phyloP scores from a whole-genome alignment of 2,797 vertebrate species.

The Gymnothorax reevesii region DNA sequence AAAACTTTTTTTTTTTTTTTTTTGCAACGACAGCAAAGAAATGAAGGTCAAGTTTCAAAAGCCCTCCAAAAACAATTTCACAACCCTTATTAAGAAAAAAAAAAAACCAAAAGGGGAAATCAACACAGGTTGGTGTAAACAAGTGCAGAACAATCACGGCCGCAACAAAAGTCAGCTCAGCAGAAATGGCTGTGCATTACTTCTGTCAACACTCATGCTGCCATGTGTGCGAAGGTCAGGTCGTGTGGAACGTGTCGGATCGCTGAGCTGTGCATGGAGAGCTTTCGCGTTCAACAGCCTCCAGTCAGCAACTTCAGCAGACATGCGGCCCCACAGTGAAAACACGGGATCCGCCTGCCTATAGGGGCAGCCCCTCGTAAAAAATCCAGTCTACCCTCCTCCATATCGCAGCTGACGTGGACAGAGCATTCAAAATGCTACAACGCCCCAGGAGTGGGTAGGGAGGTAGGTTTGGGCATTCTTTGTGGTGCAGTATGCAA shows the following conservation, averaged over 20 bases:
- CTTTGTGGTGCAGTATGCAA: neutral
- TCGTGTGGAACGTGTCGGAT: neutral
- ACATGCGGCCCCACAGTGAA: neutral
- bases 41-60: too few relatives aligned
- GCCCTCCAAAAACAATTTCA: neutral
- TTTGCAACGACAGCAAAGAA: too few relatives aligned
- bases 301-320: neutral
- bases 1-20: too few relatives aligned
- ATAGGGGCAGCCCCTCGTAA: neutral
- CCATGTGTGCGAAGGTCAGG: neutral
- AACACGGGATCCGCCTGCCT: neutral
- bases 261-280: neutral
- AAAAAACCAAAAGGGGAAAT: neutral
- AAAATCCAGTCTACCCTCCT: neutral
- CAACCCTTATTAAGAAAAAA: neutral
- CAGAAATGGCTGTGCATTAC: neutral
- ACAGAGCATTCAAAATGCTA: neutral
- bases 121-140: neutral
- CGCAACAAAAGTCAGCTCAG: too few relatives aligned
- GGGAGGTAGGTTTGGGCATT: neutral
- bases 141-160: neutral
- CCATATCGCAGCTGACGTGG: neutral
- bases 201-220: neutral
- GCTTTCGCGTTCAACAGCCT: too few relatives aligned
- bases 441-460: neutral